These are phyloP conservation scores for Catharus minimus DNA, from an alignment of 2,113 vertebrate species.

Conservation along the genomic window DNA sequence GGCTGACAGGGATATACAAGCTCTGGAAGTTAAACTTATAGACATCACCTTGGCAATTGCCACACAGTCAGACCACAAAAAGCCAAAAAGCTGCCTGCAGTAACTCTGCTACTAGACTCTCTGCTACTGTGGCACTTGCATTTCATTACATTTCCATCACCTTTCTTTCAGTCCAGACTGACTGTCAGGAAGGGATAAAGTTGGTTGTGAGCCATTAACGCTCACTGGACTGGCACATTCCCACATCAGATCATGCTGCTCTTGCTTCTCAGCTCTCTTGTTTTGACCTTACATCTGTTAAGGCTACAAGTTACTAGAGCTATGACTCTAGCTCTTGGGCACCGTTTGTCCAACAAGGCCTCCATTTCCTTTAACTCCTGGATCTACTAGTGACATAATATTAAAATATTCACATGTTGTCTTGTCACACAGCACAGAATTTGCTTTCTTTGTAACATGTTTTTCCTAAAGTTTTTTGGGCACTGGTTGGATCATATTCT, in stretches of 20 bases:
- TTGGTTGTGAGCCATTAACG: neutral
- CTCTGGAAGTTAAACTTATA: neutral
- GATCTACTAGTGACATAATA: neutral
- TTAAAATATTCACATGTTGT: neutral
- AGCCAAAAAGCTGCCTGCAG: neutral
- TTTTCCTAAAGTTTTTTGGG: neutral
- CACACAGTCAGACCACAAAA: neutral
- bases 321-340: neutral
- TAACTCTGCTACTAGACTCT: neutral
- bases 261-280: neutral
- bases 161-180: neutral
- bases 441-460: neutral
- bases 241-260: neutral
- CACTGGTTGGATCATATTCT: neutral
- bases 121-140: neutral
- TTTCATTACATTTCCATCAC: neutral
- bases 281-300: neutral
- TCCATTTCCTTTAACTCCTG: neutral
- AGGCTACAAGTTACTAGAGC: neutral
- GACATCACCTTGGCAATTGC: neutral
- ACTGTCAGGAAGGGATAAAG: neutral
- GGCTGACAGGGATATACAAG: accelerated
- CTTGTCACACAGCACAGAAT: neutral
- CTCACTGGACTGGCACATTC: neutral
- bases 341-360: neutral